Percentiles rank a stretch among this genome's conserved stretches.
Conservation (phyloP, 2,113 vertebrate genomes). For the Panurus biarmicus region DNA sequence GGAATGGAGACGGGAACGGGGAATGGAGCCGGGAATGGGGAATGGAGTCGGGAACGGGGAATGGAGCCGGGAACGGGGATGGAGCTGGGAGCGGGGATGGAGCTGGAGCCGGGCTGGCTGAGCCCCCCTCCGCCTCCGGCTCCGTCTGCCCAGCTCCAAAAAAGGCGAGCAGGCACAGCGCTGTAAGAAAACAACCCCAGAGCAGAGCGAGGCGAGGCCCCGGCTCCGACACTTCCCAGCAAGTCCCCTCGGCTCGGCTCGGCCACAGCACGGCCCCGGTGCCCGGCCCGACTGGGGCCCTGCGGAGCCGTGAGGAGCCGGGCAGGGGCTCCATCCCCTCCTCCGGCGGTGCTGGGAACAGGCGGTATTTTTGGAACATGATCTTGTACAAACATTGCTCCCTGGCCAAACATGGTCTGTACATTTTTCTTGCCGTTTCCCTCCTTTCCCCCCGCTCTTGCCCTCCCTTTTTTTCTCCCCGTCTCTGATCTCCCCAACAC, state of each 20-base stretch:
- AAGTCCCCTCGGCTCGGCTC: not conserved
- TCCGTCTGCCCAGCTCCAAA: not conserved
- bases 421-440: not conserved
- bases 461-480: not conserved
- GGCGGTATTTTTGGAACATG: constrained; percentile 59
- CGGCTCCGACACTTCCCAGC: fast-evolving
- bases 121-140: not conserved
- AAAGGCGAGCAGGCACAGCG: not conserved
- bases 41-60: too few relatives aligned
- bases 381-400: constrained; percentile 47
- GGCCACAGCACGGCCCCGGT: not conserved
- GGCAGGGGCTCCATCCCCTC: not conserved
- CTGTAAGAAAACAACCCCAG: fast-evolving
- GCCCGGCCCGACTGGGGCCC: not conserved
- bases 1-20: not conserved
- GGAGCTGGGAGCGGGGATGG: too few relatives aligned
- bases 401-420: constrained; percentile 55
- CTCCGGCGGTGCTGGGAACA: not conserved
- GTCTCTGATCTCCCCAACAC: not conserved
- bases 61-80: not conserved
- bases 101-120: not conserved
- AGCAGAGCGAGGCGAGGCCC: fast-evolving
- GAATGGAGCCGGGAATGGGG: too few relatives aligned
- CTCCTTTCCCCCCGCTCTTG: not conserved
- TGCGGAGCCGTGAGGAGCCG: not conserved